Percentiles rank a stretch among this genome's conserved stretches.
phyloP scores from a whole-genome alignment of 2,888 invertebrate genomes.

The Caenorhabditis imperialis region DNA sequence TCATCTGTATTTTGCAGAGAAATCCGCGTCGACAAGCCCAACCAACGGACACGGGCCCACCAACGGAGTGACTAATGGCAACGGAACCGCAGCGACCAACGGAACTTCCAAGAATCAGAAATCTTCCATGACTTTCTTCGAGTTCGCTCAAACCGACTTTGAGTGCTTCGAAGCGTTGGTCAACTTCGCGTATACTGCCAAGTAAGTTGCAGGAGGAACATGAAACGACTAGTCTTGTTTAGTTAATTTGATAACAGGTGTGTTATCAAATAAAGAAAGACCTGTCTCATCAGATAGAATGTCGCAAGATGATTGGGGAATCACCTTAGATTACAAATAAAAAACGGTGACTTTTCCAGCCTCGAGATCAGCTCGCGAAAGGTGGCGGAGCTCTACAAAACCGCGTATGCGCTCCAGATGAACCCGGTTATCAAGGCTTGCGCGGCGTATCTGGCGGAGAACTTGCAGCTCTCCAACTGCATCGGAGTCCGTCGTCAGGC shows the following conservation, averaged over 20 bases:
- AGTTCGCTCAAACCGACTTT: slow-evolving; percentile 81
- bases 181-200: slow-evolving; percentile 88
- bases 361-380: slow-evolving; percentile 81
- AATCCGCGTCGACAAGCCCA: slow-evolving; percentile 16
- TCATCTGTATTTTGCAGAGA: slow-evolving; percentile 5
- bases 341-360: slow-evolving; percentile 77
- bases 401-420: slow-evolving; percentile 86
- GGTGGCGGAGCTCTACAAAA: slow-evolving; percentile 86
- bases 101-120: slow-evolving; percentile 12
- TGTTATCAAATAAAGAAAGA: slow-evolving; percentile 35
- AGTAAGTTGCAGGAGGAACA: slow-evolving; percentile 78
- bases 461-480: slow-evolving; percentile 82
- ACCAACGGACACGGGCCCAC: slow-evolving; percentile 19
- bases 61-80: slow-evolving; percentile 30
- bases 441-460: slow-evolving; percentile 84
- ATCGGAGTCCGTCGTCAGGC: slow-evolving; percentile 78
- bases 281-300: too few relatives aligned
- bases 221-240: slow-evolving; percentile 26
- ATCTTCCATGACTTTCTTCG: slow-evolving; percentile 62
- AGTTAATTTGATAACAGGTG: slow-evolving; percentile 30
- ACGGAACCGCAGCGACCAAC: slow-evolving; percentile 10
- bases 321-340: too few relatives aligned
- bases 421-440: slow-evolving; percentile 85
- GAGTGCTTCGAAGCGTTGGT: slow-evolving; percentile 86
- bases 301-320: too few relatives aligned